A percentile compares a stretch with the other conserved stretches of the same genome.
Evolutionary conservation across 2,797 vertebrate genomes (phyloP).

Genomic region (Pempheris klunzingeri): DNA sequence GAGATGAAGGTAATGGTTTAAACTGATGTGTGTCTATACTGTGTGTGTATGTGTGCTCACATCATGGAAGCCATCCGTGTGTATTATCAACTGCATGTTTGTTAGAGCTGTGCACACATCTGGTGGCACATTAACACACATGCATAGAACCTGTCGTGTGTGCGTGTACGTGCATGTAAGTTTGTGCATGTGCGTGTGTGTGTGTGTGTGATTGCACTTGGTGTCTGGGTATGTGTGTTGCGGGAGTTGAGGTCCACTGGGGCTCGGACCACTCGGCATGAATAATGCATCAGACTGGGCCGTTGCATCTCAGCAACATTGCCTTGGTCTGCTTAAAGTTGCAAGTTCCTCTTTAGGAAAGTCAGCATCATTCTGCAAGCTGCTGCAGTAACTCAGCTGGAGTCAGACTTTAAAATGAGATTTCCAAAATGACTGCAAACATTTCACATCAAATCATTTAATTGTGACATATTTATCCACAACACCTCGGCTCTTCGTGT

Average conservation of each 20-base stretch:
- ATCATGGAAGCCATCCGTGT: conserved; percentile 3
- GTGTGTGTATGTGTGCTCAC: conserved; percentile 23
- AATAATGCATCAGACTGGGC: conserved; percentile 87
- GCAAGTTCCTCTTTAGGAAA: conserved; percentile 73
- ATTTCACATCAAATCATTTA: conserved; percentile 24
- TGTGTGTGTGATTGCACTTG: conserved; percentile 62
- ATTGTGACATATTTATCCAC: neutral
- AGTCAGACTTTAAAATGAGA: conserved; percentile 14
- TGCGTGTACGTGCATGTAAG: neutral
- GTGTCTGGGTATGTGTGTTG: conserved; percentile 73
- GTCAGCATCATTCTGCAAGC: conserved; percentile 61
- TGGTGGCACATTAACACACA: neutral
- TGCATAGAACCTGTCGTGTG: neutral
- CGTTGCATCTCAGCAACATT: conserved; percentile 84
- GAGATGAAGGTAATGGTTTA: conserved; percentile 55
- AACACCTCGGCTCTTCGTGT: neutral
- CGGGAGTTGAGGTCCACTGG: conserved; percentile 82
- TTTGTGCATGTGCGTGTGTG: neutral
- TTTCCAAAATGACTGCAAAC: conserved; percentile 26
- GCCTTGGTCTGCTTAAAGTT: conserved; percentile 83
- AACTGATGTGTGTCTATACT: conserved; percentile 24
- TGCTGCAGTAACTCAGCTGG: conserved; percentile 60
- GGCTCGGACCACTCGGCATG: conserved; percentile 82
- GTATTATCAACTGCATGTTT: conserved; percentile 1
- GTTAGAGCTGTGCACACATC: neutral